Percentiles rank a stretch among this genome's conserved stretches.
Conservation (phyloP, 2,888 invertebrate species). For the Athalia circularis region DNA sequence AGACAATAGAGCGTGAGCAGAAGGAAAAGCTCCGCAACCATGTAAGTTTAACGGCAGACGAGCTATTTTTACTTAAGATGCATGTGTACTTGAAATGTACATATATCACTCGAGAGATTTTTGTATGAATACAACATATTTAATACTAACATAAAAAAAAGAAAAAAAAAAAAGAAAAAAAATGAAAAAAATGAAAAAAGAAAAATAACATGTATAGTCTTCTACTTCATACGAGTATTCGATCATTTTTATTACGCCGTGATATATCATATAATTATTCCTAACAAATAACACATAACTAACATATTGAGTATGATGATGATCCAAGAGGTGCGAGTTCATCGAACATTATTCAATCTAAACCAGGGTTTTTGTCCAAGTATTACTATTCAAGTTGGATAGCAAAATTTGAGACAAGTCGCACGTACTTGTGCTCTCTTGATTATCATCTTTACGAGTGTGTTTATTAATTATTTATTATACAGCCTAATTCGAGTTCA, state of each 20-base stretch:
- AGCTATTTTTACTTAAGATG: constrained; percentile 42
- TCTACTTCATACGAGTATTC: constrained; percentile 25
- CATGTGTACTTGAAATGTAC: constrained; percentile 70
- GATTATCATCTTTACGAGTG: too few relatives aligned
- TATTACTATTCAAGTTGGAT: too few relatives aligned
- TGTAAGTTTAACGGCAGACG: constrained; percentile 76
- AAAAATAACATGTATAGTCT: constrained; percentile 1
- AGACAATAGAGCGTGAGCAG: constrained; percentile 85
- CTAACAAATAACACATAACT: not conserved
- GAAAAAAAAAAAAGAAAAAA: too few relatives aligned
- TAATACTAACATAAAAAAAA: constrained; percentile 27
- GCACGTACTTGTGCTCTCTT: too few relatives aligned
- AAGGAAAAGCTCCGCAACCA: constrained; percentile 86
- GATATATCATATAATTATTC: constrained; percentile 7
- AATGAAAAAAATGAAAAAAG: too few relatives aligned
- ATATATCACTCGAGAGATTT: constrained; percentile 67
- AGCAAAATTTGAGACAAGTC: too few relatives aligned
- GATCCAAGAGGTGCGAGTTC: not conserved
- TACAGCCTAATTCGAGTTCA: too few relatives aligned
- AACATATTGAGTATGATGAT: not conserved
- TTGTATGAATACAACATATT: constrained; percentile 44
- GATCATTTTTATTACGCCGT: constrained; percentile 12
- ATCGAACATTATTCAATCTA: too few relatives aligned
- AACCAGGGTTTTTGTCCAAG: too few relatives aligned
- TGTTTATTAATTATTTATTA: too few relatives aligned